phyloP scores from a whole-genome alignment of 2,113 vertebrate genomes.

The Pangasianodon hypophthalmus region DNA sequence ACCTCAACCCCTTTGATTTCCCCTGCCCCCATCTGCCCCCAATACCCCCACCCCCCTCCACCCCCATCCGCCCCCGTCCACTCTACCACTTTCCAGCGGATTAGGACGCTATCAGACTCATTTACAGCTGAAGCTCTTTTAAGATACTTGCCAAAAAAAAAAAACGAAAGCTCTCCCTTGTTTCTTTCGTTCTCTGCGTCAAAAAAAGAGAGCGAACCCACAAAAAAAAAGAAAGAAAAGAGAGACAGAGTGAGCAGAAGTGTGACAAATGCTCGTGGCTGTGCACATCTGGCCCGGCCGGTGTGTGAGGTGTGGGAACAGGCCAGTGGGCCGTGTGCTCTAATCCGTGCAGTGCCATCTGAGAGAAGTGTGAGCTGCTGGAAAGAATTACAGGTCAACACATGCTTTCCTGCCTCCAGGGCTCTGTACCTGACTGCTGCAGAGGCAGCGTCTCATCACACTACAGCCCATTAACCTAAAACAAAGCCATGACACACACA shows the following conservation, averaged over 20 bases:
- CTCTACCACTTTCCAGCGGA: conserved; percentile 36
- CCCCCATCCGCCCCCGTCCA: not conserved
- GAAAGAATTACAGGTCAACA: conserved; percentile 40
- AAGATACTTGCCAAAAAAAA: not conserved
- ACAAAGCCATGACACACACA: not conserved
- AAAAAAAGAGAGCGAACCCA: not conserved
- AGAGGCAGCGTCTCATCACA: not conserved
- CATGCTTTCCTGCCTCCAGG: conserved; percentile 30
- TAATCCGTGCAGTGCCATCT: conserved; percentile 43
- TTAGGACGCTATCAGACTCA: conserved; percentile 6
- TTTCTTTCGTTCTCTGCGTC: not conserved
- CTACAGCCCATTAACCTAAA: conserved; percentile 4
- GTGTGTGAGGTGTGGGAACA: conserved; percentile 52
- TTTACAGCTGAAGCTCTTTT: conserved; percentile 29
- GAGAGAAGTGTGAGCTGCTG: conserved; percentile 17
- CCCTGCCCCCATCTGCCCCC: not conserved
- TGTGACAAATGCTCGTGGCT: conserved; percentile 46
- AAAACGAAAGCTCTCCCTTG: not conserved
- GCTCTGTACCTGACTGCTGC: conserved; percentile 25
- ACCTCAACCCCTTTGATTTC: conserved; percentile 39
- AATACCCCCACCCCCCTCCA: not conserved
- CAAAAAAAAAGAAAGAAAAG: conserved; percentile 12
- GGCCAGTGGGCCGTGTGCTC: not conserved
- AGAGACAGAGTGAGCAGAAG: conserved; percentile 21
- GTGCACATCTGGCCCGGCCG: conserved; percentile 51